Percentiles rank a stretch among this genome's conserved stretches.
phyloP scores from a whole-genome alignment of 2,888 invertebrate species.

The Molorchus minor region DNA sequence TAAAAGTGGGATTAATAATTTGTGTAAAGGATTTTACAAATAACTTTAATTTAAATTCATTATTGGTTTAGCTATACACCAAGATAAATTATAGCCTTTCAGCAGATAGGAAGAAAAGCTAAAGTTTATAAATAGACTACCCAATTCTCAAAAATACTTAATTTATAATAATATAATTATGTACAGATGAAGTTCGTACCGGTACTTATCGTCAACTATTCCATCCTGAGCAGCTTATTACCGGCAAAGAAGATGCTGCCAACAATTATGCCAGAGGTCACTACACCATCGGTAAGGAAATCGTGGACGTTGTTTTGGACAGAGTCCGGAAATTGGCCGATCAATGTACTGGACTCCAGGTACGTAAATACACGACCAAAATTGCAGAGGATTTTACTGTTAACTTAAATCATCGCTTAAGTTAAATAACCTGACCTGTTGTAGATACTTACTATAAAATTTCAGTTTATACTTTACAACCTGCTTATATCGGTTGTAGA shows the following conservation, averaged over 20 bases:
- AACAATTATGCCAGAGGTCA: constrained; percentile 87
- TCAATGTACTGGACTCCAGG: constrained; percentile 70
- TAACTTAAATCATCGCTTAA: too few relatives aligned
- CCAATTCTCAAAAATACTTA: not conserved
- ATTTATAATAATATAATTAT: not conserved
- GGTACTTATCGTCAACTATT: constrained; percentile 67
- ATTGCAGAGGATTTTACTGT: too few relatives aligned
- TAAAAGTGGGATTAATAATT: too few relatives aligned
- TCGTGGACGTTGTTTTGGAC: constrained; percentile 78
- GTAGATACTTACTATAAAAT: too few relatives aligned
- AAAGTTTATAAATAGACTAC: not conserved
- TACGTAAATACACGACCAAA: constrained; percentile 26
- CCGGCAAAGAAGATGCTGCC: constrained; percentile 87
- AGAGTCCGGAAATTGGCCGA: constrained; percentile 73
- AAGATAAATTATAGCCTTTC: too few relatives aligned
- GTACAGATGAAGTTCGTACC: constrained; percentile 63
- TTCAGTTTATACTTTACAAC: too few relatives aligned
- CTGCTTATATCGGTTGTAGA: too few relatives aligned
- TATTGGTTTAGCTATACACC: too few relatives aligned
- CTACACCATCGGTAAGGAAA: constrained; percentile 80
- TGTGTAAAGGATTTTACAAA: too few relatives aligned
- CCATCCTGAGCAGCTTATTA: constrained; percentile 78
- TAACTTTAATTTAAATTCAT: too few relatives aligned
- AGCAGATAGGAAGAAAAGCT: too few relatives aligned
- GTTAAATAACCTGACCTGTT: too few relatives aligned